Evolutionary conservation across 1,140 invertebrate genomes (phyloP).

Genomic region (Musca domestica): DNA sequence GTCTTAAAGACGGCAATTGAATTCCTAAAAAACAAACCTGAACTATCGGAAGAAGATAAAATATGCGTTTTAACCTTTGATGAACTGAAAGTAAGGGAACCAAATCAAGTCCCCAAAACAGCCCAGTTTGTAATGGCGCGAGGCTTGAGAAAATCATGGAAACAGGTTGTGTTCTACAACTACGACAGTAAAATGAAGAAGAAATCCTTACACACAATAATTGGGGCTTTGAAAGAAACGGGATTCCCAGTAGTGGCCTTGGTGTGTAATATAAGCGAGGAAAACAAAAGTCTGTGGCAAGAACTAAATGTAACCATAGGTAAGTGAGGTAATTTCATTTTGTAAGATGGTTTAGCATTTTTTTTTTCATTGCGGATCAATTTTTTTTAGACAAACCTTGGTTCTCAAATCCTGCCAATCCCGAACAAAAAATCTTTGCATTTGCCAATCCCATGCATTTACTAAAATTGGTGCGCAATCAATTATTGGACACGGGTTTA

Average conservation of each 20-base stretch:
- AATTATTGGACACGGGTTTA: not conserved
- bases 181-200: no score
- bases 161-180: constrained; percentile 15
- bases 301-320: no score
- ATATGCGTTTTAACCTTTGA: constrained; percentile 26
- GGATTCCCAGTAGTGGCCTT: no score
- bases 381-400: not conserved
- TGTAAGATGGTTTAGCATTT: no score
- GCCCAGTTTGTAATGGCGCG: constrained; percentile 22
- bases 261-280: no score
- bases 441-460: not conserved
- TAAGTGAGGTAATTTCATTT: no score
- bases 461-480: not conserved
- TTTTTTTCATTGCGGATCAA: no score
- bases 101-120: constrained; percentile 10
- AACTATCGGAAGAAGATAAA: not conserved
- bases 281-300: no score
- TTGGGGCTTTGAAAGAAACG: no score
- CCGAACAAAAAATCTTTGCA: not conserved
- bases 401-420: not conserved
- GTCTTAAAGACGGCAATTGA: not conserved
- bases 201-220: no score
- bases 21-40: constrained; percentile 22
- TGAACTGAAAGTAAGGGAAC: constrained; percentile 21
- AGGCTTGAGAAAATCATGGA: constrained; percentile 27